Evolutionary conservation across 2,113 vertebrate species (phyloP), one percentile per base, ranked within the genome.

Genomic region (Poicephalus gulielmi): DNA sequence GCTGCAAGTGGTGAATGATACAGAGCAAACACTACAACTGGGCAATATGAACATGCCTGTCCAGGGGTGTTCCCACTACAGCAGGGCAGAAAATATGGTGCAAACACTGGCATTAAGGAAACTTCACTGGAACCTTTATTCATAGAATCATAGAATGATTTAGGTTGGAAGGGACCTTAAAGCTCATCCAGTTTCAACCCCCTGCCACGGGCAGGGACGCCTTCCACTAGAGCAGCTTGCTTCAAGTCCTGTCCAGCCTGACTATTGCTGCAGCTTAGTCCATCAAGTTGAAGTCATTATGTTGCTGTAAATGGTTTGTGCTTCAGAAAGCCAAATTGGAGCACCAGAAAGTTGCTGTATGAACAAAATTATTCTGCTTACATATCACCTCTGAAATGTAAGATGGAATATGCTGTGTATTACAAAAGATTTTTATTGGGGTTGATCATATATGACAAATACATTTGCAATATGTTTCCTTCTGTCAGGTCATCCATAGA

Each of bases 391-490:
- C 33, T 39, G 30, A 82, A 86, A 86, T n/a, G 52, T 20, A 73
- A 53, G 76, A 88, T 60, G 69, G 75, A 79, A 96, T 93, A 92
- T 80, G 67, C 52, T 82, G 31, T 39, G 25, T 83, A 10, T 68
- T 81, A 67, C 52, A 52, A 53, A 62, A 90, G n/a, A 78, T 67
- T 49, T 79, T 91, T 91, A 73, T 62, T 84, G 13, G 62, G 37
- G 27, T 74, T 67, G 78, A 94, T 90, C 71, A 43, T 71, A 59
- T 80, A 85, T 95, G 94, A 82, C 90, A 89, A 74, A 91, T 67
- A 81, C 20, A 86, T 88, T 95, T 92, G 88, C 80, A 96, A 92
- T 93, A 88, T 95, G 86, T 95, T 94, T 93, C 88, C 83, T 95
- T 96, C 83, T 93, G 55, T 82, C 80, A 93, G 92, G 86, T 96